Evolutionary conservation across 2,113 vertebrate species (phyloP), one percentile per base, ranked within the genome.

Genomic region (Oriolus oriolus): DNA sequence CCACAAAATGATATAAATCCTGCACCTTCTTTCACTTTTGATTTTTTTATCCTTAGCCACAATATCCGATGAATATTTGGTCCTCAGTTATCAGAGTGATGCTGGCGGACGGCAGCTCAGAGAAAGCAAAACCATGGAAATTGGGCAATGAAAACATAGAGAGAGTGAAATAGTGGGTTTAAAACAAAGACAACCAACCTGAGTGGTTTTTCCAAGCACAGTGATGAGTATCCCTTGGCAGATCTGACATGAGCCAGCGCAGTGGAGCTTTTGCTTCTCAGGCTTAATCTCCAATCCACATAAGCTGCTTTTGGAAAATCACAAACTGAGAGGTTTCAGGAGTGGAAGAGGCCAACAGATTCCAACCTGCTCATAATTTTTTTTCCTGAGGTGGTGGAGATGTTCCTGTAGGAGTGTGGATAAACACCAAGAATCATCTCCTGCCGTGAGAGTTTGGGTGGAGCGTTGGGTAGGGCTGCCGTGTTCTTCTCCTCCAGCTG

Each of bases 221-320:
- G 50, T 8, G 39, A 26, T 4, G 0, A 66, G 18, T 59, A 11
- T 91, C 66, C 71, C 63, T 79, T 53, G 44, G 31, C 82, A 49
- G 31, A 45, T 65, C 73, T 1, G 6, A 8, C 2, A 3, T 64
- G 63, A 94, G 63, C 84, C 63, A 57, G 41, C 4, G 1, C 49
- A 9, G 41, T 74, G 39, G 22, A 69, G 56, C 31, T 18, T 87
- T 82, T 87, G 28, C 35, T 44, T 83, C 86, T 76, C 71, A 35
- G 44, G 41, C 57, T 41, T 95, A 88, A 92, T 90, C 86, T 88
- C 59, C 93, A 2, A 3, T 68, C 71, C 4, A 11, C 64, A 70
- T 96, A 96, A 96, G 80, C 84, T 89, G 73, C 91, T 90, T 96
- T 86, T 4, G 9, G 84, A 80, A 88, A 95, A 86, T 69, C 91